Base-by-base conservation (phyloP, 2,888 invertebrate species). In the Eupithecia pulchellata region DNA sequence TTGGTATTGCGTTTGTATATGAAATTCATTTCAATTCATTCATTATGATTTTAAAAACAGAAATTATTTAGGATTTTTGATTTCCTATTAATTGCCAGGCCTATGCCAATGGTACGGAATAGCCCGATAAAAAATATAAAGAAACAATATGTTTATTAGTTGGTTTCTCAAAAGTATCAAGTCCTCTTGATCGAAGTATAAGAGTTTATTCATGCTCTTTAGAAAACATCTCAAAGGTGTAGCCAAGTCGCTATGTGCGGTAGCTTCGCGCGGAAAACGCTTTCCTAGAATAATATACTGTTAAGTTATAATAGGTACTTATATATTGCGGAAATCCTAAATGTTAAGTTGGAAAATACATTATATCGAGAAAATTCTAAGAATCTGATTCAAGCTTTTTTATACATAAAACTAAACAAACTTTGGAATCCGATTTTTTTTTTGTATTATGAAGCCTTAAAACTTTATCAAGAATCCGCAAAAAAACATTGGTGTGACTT, bases 181-280 rank as follows among this genome's bases (percentile, higher is more conserved):
- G 61, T 29, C n/a, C 5, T 4, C 0, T 75, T 0, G 39, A 74
- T 80, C 82, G 67, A 11, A 39, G 75, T 90, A 79, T 84, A 87
- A 86, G 88, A 87, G 89, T 93, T 91, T 92, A 93, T 93, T 93
- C 91, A 86, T 89, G 90, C 92, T 93, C 91, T 91, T 92, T 84
- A 91, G 89, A 91, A 92, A 79, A 92, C 90, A 90, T 93, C 91
- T 93, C 93, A 91, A 93, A 93, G 92, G 93, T 93, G 93, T 92
- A 92, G 91, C 90, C 86, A 91, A 91, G 88, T 91, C 90, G 91
- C 89, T 91, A 90, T 90, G 88, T 89, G 80, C 79, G 77, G 89
- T 88, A 92, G 85, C 83, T 72, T 81, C 78, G 74, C 36, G 75
- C 1, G 65, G 78, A 80, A 68, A 88, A 86, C 64, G 75, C 68